A percentile compares a stretch with the other conserved stretches of the same genome.
Conservation (phyloP, 2,888 invertebrate genomes). For the Tachina fera region DNA sequence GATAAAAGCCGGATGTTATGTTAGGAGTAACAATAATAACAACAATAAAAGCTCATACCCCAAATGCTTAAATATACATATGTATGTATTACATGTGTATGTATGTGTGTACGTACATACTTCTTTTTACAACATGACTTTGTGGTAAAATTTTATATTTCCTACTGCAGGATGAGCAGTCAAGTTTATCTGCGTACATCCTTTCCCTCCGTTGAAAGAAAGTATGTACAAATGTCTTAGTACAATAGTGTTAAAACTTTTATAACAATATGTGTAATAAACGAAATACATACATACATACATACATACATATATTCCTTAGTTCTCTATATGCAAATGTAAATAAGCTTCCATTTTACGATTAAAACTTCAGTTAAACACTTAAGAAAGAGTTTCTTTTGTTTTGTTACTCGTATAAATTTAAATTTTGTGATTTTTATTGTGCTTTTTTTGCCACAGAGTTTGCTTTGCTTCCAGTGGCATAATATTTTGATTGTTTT, state of each 20-base stretch:
- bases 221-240: background rate
- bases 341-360: conserved; percentile 56
- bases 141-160: conserved; percentile 33
- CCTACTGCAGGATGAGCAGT: conserved; percentile 13
- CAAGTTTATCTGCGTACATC: conserved; percentile 33
- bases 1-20: conserved; percentile 73
- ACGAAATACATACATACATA: background rate
- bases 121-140: conserved; percentile 39
- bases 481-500: conserved; percentile 59
- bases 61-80: conserved; percentile 5
- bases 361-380: conserved; percentile 64
- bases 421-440: conserved; percentile 45
- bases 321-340: too few relatives aligned
- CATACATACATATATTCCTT: too few relatives aligned
- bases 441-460: conserved; percentile 43
- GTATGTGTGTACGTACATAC: too few relatives aligned
- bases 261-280: conserved; percentile 25
- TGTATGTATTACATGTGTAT: too few relatives aligned
- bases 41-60: conserved; percentile 57
- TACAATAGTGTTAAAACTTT: conserved; percentile 49
- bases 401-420: conserved; percentile 46
- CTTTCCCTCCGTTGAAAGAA: conserved; percentile 6
- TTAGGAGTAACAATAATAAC: conserved; percentile 65
- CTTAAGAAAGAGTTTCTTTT: conserved; percentile 60
- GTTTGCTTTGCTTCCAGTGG: conserved; percentile 66